A percentile compares a stretch with the other conserved stretches of the same genome.
Conservation (phyloP, 2,888 invertebrate species). For the Cerastoderma edule region DNA sequence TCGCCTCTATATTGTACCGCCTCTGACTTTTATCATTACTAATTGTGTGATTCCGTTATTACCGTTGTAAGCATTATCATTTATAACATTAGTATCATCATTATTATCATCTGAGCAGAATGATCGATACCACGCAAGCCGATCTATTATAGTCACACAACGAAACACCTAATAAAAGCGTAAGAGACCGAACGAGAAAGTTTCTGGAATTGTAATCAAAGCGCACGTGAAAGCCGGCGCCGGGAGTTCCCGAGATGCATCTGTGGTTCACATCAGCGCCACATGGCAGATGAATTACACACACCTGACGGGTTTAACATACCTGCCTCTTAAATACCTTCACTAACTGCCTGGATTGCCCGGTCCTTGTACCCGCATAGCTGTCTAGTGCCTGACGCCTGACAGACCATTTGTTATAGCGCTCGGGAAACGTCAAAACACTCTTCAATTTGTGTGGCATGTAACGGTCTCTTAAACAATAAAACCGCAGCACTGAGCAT, state of each 20-base stretch:
- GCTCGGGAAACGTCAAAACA: conserved; percentile 17
- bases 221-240: conserved; percentile 40
- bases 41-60: no score
- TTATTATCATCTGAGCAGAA: no score
- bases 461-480: no score
- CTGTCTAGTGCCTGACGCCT: no score
- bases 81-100: no score
- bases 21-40: no score
- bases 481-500: no score
- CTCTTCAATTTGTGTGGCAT: neutral
- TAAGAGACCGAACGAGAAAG: neutral
- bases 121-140: no score
- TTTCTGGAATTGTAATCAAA: conserved; percentile 37
- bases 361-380: neutral
- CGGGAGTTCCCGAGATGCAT: conserved; percentile 33
- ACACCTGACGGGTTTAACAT: conserved; percentile 56
- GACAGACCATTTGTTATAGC: neutral
- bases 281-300: conserved; percentile 35
- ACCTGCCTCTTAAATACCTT: conserved; percentile 41
- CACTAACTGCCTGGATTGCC: conserved; percentile 13
- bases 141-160: neutral
- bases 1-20: no score
- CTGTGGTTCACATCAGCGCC: conserved; percentile 38
- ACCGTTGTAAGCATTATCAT: no score
- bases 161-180: neutral